phyloP scores from a whole-genome alignment of 1,140 invertebrate genomes.

The Drosophila pseudoananassae region DNA sequence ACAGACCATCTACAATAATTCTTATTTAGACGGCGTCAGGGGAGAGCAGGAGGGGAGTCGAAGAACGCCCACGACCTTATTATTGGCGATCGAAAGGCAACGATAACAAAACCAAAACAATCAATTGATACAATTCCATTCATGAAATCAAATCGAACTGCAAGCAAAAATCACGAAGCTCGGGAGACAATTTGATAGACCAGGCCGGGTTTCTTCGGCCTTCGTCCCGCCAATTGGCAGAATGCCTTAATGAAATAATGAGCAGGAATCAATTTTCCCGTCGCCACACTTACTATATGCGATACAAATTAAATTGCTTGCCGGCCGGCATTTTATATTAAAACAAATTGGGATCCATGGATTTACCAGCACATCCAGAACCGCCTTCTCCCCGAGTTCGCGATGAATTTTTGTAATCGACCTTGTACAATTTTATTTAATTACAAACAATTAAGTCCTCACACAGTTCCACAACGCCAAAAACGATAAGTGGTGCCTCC shows the following conservation, averaged over 20 bases:
- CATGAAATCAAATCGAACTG: conserved; percentile 79
- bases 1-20: conserved; percentile 61
- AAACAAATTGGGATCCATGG: conserved; percentile 73
- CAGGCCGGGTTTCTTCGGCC: conserved; percentile 1
- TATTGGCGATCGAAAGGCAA: conserved; percentile 76
- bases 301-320: conserved; percentile 67
- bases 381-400: conserved; percentile 8
- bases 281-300: conserved; percentile 30
- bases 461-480: conserved; percentile 38
- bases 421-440: conserved; percentile 82
- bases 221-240: conserved; percentile 44
- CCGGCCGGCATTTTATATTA: conserved; percentile 77
- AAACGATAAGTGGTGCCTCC: conserved; percentile 52
- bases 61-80: conserved; percentile 73
- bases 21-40: conserved; percentile 50
- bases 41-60: conserved; percentile 1
- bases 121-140: conserved; percentile 82
- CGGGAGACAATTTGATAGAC: conserved; percentile 50
- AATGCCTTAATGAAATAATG: conserved; percentile 77
- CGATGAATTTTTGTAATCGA: conserved; percentile 56
- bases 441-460: conserved; percentile 75
- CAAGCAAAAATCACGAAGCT: conserved; percentile 67
- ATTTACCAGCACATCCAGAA: conserved; percentile 41
- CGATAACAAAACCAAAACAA: conserved; percentile 79
- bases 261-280: conserved; percentile 79